A percentile compares a stretch with the other conserved stretches of the same genome.
Evolutionary conservation across 2,113 vertebrate genomes (phyloP).

Genomic region (Thinocorus orbignyianus): DNA sequence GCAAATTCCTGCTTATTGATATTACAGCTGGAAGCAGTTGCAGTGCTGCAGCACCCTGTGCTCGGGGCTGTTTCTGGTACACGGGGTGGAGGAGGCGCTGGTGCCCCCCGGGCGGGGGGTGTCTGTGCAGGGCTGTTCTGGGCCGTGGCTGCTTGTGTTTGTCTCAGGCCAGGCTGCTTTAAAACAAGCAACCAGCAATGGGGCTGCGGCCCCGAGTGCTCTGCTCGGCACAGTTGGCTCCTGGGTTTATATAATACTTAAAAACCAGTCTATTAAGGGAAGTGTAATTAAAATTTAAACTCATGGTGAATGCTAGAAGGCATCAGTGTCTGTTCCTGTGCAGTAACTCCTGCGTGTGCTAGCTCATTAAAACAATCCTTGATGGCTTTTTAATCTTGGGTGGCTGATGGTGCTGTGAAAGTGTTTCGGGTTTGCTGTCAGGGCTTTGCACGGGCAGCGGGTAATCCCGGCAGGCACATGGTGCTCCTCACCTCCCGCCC

Average conservation of each 20-base stretch:
- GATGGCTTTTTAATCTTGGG: conserved; percentile 23
- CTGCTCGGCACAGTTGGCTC: neutral
- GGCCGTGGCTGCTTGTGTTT: neutral
- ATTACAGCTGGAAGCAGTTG: neutral
- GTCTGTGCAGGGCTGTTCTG: neutral
- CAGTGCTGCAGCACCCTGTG: neutral
- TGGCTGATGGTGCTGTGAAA: conserved; percentile 5
- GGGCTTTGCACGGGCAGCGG: neutral
- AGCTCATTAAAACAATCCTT: conserved; percentile 52
- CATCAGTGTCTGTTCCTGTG: neutral
- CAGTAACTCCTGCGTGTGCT: neutral
- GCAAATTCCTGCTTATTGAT: neutral
- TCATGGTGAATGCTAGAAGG: conserved; percentile 30
- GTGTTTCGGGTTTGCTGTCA: neutral
- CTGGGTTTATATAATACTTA: neutral
- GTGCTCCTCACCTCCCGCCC: neutral
- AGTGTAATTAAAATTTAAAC: conserved; percentile 56
- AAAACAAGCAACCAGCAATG: neutral
- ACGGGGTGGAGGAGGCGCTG: neutral
- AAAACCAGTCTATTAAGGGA: neutral
- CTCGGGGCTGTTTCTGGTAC: neutral
- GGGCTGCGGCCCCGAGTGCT: neutral
- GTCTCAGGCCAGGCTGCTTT: neutral
- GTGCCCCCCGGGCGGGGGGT: too few relatives aligned
- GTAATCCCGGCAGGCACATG: neutral